Percentiles rank a stretch among this genome's conserved stretches.
Conservation (phyloP, 2,888 invertebrate species). For the Caenorhabditis macrosperma region DNA sequence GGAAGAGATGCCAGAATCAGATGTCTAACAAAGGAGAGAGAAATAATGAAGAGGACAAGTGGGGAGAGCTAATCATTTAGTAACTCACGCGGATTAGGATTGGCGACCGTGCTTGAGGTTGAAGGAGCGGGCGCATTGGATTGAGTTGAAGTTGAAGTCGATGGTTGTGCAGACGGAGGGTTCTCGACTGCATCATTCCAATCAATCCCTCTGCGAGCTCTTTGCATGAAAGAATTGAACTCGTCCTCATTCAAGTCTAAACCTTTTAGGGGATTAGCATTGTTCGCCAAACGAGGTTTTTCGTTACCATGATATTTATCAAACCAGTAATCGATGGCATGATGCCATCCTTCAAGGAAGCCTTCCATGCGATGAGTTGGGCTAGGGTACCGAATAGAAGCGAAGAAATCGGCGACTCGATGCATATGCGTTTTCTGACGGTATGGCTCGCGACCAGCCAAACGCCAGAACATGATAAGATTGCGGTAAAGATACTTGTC, state of each 20-base stretch:
- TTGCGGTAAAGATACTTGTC: constrained; percentile 30
- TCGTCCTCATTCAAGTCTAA: background rate
- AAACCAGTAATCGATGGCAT: background rate
- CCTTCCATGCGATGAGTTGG: background rate
- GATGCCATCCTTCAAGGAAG: background rate
- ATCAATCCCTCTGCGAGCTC: background rate
- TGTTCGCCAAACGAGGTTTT: too few species aligned
- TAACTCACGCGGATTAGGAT: constrained; percentile 10
- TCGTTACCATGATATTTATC: background rate
- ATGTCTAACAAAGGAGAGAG: background rate
- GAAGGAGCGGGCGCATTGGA: background rate
- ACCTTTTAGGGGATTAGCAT: too few species aligned
- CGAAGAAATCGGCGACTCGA: background rate
- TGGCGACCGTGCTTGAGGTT: background rate
- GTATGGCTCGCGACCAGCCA: background rate
- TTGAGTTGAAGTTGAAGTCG: background rate
- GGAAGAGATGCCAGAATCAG: background rate
- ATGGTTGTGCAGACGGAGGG: background rate
- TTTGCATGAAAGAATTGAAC: background rate
- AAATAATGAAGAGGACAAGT: background rate
- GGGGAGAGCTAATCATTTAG: background rate
- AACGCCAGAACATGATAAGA: constrained; percentile 3
- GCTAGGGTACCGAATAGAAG: background rate
- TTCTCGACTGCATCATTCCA: background rate
- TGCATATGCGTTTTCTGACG: background rate